A percentile compares a stretch with the other conserved stretches of the same genome.
Conservation (phyloP, 2,113 vertebrate species). For the Malurus alboscapulatus region DNA sequence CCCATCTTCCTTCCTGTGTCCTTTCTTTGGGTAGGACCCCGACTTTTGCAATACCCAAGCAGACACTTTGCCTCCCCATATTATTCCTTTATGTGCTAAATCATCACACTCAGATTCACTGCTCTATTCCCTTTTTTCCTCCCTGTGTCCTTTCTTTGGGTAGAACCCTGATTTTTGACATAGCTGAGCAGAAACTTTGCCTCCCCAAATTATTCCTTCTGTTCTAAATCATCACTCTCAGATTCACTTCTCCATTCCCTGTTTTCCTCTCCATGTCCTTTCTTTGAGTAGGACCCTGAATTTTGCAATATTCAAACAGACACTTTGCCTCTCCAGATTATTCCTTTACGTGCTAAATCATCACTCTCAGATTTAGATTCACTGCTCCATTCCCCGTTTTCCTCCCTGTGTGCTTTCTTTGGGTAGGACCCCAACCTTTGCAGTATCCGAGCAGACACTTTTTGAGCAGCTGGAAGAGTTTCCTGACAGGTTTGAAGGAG, state of each 20-base stretch:
- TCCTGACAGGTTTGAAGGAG: constrained; percentile 4
- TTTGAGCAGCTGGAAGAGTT: background rate
- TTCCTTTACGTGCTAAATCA: background rate
- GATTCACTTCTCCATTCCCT: background rate
- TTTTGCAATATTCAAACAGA: background rate
- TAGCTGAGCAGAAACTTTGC: background rate
- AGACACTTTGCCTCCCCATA: background rate
- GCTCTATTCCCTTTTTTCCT: too few species aligned
- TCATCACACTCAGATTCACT: too few species aligned
- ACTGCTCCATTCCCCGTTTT: background rate
- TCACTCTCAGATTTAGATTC: background rate
- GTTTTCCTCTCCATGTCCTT: background rate
- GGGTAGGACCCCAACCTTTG: background rate
- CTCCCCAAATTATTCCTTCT: background rate
- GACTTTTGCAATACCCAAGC: background rate
- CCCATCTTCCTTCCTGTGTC: background rate
- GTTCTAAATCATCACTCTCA: background rate
- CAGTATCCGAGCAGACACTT: background rate
- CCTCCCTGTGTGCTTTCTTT: background rate
- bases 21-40: background rate
- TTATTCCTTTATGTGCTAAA: too few species aligned
- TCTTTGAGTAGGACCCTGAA: background rate
- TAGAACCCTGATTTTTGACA: too few species aligned
- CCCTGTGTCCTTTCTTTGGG: too few species aligned
- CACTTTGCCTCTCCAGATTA: too few species aligned